Percentiles rank a stretch among this genome's conserved stretches.
Evolutionary conservation across 2,888 invertebrate species (phyloP).

Genomic region (Metalampra italica): DNA sequence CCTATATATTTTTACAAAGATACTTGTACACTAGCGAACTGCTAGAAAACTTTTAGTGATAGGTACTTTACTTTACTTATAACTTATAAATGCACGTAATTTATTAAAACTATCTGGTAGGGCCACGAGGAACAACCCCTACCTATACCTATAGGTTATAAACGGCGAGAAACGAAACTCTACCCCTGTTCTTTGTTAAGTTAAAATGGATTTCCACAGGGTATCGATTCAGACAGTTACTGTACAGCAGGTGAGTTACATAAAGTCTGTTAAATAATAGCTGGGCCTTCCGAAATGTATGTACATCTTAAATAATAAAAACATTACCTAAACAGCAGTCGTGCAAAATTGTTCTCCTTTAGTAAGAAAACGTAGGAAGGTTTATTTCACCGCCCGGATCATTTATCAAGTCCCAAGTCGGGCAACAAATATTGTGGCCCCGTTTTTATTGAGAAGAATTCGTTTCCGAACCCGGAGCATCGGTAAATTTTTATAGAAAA

Average conservation of each 20-base stretch:
- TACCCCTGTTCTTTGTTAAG: no score
- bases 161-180: no score
- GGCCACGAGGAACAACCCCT: no score
- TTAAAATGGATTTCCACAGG: no score
- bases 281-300: slow-evolving; percentile 1
- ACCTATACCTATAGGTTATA: no score
- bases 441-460: slow-evolving; percentile 48
- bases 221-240: neutral
- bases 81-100: no score
- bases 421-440: slow-evolving; percentile 48
- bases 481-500: slow-evolving; percentile 2
- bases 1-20: no score
- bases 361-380: slow-evolving; percentile 35
- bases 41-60: no score
- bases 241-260: neutral
- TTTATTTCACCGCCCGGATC: slow-evolving; percentile 41
- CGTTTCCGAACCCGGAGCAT: slow-evolving; percentile 21
- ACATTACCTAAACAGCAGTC: slow-evolving; percentile 18
- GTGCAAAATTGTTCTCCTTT: slow-evolving; percentile 23
- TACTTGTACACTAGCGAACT: no score
- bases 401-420: slow-evolving; percentile 53
- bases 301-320: slow-evolving; percentile 13
- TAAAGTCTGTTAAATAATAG: neutral
- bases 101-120: no score
- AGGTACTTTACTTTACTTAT: no score